Conservation (phyloP, 2,888 invertebrate genomes). For the Pteria penguin region DNA sequence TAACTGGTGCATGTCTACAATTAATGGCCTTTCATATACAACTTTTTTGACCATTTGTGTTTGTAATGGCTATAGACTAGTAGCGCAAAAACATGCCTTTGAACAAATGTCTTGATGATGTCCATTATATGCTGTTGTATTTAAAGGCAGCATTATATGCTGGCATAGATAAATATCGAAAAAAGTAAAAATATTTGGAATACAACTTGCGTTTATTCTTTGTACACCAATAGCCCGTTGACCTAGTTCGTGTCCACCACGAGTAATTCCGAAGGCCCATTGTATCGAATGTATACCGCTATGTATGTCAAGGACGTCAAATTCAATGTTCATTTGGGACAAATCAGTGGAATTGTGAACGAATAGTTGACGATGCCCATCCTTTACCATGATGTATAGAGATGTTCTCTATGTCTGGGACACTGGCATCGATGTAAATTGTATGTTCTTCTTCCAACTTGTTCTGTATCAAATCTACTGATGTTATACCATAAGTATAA, state of each 20-base stretch:
- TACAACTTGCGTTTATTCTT: background rate
- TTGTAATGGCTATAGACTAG: too few species aligned
- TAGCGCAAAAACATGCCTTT: too few species aligned
- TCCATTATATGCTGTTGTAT: too few species aligned
- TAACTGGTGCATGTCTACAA: too few species aligned
- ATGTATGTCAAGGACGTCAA: conserved; percentile 56
- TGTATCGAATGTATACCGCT: conserved; percentile 53
- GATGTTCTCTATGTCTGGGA: conserved; percentile 52
- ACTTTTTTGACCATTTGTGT: too few species aligned
- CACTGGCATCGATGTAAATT: conserved; percentile 52
- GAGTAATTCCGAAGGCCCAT: conserved; percentile 21
- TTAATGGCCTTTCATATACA: too few species aligned
- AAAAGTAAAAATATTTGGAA: too few species aligned
- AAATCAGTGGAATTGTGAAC: conserved; percentile 59
- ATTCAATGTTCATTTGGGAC: conserved; percentile 48
- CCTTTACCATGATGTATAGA: conserved; percentile 48
- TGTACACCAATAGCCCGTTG: conserved; percentile 4
- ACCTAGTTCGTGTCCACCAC: conserved; percentile 11
- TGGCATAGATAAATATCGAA: too few species aligned
- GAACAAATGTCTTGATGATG: too few species aligned
- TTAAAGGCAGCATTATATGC: too few species aligned
- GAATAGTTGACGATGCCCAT: conserved; percentile 47
- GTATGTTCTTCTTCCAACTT: conserved; percentile 39
- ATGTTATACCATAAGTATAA: conserved; percentile 37
- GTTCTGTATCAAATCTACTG: conserved; percentile 52